Base-by-base conservation (phyloP, 2,888 invertebrate genomes). In the Stegana nigrithorax region DNA sequence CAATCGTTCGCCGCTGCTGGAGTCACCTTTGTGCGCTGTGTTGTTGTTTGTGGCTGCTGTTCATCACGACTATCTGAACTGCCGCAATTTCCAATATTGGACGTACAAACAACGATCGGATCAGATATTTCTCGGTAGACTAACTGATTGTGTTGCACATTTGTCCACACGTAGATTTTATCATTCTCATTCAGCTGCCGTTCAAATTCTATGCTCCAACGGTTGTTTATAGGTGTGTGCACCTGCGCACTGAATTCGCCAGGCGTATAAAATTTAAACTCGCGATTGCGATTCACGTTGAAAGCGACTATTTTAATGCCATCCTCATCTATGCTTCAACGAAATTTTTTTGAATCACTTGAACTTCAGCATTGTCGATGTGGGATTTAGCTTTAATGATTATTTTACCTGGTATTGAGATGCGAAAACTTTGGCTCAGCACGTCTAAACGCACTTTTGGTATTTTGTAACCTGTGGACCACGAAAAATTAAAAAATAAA, bases 251-350 rank as follows among this genome's bases (percentile, higher is more conserved):
- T 78, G 39, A 89, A 87, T 1, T 87, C 83, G 0, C 92, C 92
- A 0, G 86, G 84, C 58, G 88, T 87, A 6, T 84, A 85, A 1
- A 81, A 71, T 0, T 68, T 78, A 63, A 91, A 88, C 0, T 78
- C 74, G 25, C 87, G 85, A 79, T 91, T 91, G 14, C 90, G 73
- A 67, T 90, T 89, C 0, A 89, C 90, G 83, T 92, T 89, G 79
- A 91, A 91, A 0, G 87, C 89, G 73, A 92, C 91, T 5, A 89
- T 76, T 55, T 84, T 83, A 0, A 90, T 72, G 1, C 88, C 88
- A 2, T 86, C 76, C 23, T 83, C 83, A 80, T 89, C 91, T 87
- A 66, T n/a, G n/a, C n/a, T n/a, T n/a, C 59, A 23, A 32, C 3
- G 14, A 51, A 0, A 21, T 8, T 19, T 8, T 12, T 36, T 36